These are phyloP conservation scores for Incurvaria masculella DNA, from an alignment of 2,888 invertebrate species.

Conservation along the genomic window DNA sequence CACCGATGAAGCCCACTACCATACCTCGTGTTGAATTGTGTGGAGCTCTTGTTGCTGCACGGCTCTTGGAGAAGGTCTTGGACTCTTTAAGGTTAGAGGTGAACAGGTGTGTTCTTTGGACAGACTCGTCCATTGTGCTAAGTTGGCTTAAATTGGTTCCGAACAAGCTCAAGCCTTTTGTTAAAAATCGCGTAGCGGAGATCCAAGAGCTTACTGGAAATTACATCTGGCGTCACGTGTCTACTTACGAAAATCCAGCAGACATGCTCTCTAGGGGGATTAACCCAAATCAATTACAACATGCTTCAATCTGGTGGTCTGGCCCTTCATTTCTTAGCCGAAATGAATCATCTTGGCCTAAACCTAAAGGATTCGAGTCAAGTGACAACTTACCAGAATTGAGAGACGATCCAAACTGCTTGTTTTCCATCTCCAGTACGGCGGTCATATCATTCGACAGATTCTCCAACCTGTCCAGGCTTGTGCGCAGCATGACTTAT, in stretches of 20 bases:
- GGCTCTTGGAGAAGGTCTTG: no score
- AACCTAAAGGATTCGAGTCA: not conserved
- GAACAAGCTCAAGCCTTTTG: constrained; percentile 14
- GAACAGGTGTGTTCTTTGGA: constrained; percentile 6
- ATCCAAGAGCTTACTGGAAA: constrained; percentile 9
- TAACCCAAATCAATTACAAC: constrained; percentile 7
- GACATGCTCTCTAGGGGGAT: constrained; percentile 14
- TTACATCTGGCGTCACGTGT: constrained; percentile 11
- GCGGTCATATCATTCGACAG: not conserved
- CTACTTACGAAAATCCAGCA: constrained; percentile 14
- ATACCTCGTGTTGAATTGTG: no score
- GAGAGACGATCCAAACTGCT: no score
- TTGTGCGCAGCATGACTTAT: not conserved
- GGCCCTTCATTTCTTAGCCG: constrained; percentile 5
- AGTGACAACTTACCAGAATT: constrained; percentile 1
- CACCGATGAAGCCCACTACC: no score
- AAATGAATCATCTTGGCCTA: constrained; percentile 1
- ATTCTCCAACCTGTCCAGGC: constrained; percentile 2
- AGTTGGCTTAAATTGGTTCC: constrained; percentile 7
- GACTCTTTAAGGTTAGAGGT: no score
- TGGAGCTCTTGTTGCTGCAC: no score
- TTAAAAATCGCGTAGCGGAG: constrained; percentile 13
- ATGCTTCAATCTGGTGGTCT: constrained; percentile 12
- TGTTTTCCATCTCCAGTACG: no score
- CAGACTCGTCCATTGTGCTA: constrained; percentile 10